These are phyloP conservation scores for Diploscapter pachys DNA, from an alignment of 1,140 invertebrate species.

Conservation along the genomic window DNA sequence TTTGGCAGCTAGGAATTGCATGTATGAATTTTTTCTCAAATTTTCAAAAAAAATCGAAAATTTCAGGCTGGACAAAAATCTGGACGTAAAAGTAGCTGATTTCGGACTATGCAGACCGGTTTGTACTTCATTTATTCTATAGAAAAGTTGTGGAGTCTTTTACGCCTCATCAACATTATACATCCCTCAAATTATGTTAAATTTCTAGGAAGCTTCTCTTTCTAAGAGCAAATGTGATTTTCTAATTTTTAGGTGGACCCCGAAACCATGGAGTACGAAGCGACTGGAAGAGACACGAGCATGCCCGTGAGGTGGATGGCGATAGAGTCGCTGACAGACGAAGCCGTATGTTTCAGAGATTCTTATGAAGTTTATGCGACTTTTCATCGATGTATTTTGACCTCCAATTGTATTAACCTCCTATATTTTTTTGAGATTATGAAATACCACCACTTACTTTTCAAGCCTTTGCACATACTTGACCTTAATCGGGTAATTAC, in stretches of 20 bases:
- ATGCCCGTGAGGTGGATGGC: conserved; percentile 24
- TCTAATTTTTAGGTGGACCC: conserved; percentile 66
- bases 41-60: not conserved
- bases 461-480: too few relatives aligned
- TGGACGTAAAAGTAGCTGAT: conserved; percentile 73
- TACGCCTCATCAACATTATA: too few relatives aligned
- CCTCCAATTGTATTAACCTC: too few relatives aligned
- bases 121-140: too few relatives aligned
- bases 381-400: not conserved
- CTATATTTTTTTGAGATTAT: too few relatives aligned
- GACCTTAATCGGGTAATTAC: too few relatives aligned
- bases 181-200: too few relatives aligned
- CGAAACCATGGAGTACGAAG: conserved; percentile 9
- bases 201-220: too few relatives aligned
- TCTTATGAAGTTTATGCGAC: not conserved
- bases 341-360: not conserved
- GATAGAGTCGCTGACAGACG: conserved; percentile 11
- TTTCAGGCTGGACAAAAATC: conserved; percentile 15
- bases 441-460: too few relatives aligned
- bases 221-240: too few relatives aligned
- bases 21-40: conserved; percentile 64
- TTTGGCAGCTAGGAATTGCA: conserved; percentile 89
- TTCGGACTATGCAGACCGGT: conserved; percentile 82
- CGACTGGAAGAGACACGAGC: not conserved
- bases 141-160: too few relatives aligned